Percentiles rank a stretch among this genome's conserved stretches.
Conservation (phyloP, 2,888 invertebrate species). For the Himalopsyche anomala region DNA sequence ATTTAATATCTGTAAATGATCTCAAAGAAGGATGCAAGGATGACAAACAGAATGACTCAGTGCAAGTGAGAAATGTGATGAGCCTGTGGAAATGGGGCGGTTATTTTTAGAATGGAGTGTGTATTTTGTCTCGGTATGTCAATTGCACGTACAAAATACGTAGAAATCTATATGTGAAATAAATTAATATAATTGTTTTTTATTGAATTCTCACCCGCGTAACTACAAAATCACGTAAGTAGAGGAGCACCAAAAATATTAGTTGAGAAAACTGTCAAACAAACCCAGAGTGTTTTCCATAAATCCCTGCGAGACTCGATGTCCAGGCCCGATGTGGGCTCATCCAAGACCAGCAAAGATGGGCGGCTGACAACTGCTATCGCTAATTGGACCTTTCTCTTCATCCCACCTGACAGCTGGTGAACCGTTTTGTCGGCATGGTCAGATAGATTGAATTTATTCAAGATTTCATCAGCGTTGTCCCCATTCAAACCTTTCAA, state of each 20-base stretch:
- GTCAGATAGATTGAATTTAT: slow-evolving; percentile 73
- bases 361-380: slow-evolving; percentile 91
- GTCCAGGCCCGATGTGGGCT: slow-evolving; percentile 95
- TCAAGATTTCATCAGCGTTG: slow-evolving; percentile 72
- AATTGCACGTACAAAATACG: too few species aligned
- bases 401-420: slow-evolving; percentile 93
- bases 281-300: slow-evolving; percentile 89
- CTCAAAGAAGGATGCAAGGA: too few species aligned
- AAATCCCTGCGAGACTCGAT: slow-evolving; percentile 91
- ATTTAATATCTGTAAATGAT: too few species aligned
- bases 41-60: too few species aligned
- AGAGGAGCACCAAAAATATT: not conserved
- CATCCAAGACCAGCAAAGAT: slow-evolving; percentile 82
- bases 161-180: too few species aligned
- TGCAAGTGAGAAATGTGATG: too few species aligned
- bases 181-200: too few species aligned
- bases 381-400: slow-evolving; percentile 90
- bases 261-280: slow-evolving; percentile 65
- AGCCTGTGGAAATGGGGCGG: too few species aligned
- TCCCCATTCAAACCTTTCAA: not conserved
- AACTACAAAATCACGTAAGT: too few species aligned
- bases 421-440: slow-evolving; percentile 82
- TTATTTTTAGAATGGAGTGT: too few species aligned
- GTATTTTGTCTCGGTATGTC: too few species aligned
- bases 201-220: too few species aligned